Conservation (phyloP, 1,140 invertebrate species). For the Neodiprion virginianus region DNA sequence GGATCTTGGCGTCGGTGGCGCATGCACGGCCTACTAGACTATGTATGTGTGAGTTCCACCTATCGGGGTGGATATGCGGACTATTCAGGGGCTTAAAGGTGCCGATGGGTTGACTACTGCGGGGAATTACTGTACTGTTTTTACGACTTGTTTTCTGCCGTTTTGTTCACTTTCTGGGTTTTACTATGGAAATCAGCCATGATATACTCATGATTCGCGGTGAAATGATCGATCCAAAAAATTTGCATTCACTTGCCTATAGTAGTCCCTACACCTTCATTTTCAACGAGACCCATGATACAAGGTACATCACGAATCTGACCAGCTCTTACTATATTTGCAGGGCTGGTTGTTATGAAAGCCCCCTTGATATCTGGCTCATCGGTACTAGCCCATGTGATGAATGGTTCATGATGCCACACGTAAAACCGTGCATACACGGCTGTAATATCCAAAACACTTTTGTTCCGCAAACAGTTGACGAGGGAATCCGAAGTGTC, state of each 20-base stretch:
- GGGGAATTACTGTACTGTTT: no score
- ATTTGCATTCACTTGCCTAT: background rate
- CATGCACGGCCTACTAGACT: background rate
- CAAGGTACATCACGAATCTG: background rate
- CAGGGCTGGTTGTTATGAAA: background rate
- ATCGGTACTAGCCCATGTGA: no score
- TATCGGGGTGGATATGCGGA: no score
- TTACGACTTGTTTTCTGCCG: no score
- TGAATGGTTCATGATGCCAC: no score
- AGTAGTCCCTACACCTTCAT: background rate
- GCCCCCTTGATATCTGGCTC: background rate
- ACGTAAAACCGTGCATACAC: no score
- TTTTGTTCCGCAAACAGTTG: slow-evolving; percentile 23
- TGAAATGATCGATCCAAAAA: background rate
- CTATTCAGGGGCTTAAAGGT: no score
- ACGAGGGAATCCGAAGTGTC: slow-evolving; percentile 23
- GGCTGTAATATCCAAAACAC: background rate
- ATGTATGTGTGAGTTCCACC: background rate
- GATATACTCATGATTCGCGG: no score
- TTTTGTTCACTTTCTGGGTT: no score
- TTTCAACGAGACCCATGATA: background rate
- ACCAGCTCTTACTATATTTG: background rate
- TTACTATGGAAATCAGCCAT: no score
- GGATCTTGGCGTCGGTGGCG: background rate
- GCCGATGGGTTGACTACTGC: no score